Percentiles rank a stretch among this genome's conserved stretches.
phyloP scores from a whole-genome alignment of 2,797 vertebrate genomes.

The Alosa sapidissima region DNA sequence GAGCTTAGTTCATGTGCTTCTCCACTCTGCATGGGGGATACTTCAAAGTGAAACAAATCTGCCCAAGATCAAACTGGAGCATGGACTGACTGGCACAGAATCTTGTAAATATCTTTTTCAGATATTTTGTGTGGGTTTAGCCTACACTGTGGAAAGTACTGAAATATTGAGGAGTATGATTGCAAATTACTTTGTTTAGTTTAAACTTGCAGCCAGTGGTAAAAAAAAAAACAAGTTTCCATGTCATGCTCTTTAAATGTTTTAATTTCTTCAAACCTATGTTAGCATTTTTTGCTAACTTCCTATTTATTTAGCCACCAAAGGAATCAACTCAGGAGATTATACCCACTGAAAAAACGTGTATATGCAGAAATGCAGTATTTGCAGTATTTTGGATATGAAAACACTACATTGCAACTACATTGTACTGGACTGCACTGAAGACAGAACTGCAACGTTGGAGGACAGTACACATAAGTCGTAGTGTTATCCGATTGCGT shows the following conservation, averaged over 20 bases:
- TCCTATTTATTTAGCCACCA: not conserved
- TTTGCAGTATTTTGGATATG: too few relatives aligned
- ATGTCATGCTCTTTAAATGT: not conserved
- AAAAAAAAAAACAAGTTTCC: not conserved
- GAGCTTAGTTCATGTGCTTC: not conserved
- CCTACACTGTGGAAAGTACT: not conserved
- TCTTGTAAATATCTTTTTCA: not conserved
- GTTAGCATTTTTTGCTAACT: not conserved
- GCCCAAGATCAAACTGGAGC: not conserved
- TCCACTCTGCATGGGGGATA: not conserved
- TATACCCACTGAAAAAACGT: too few relatives aligned
- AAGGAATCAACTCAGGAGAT: not conserved
- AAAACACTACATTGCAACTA: too few relatives aligned
- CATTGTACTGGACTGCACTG: too few relatives aligned
- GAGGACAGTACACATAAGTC: too few relatives aligned
- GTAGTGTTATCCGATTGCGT: too few relatives aligned
- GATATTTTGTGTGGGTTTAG: not conserved
- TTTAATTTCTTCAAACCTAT: not conserved
- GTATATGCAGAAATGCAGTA: too few relatives aligned
- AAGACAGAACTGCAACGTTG: too few relatives aligned
- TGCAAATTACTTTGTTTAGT: not conserved
- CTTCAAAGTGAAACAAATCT: slow-evolving; percentile 1
- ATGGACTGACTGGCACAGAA: not conserved
- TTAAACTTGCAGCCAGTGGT: not conserved
- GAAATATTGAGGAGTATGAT: not conserved